These are phyloP conservation scores for Pipistrellus kuhlii DNA, from an alignment of 2,797 vertebrate genomes.

Conservation along the genomic window DNA sequence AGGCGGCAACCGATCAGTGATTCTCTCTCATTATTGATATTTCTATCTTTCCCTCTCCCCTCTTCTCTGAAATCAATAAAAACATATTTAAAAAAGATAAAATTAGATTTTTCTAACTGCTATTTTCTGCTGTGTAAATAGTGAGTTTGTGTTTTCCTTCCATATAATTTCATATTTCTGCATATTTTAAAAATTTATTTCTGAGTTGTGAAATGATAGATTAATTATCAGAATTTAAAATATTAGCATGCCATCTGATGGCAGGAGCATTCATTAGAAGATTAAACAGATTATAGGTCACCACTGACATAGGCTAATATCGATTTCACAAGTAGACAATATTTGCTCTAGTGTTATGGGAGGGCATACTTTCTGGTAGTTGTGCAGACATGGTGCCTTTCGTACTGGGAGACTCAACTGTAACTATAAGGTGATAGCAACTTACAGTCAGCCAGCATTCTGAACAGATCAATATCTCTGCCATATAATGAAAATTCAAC, in stretches of 20 bases:
- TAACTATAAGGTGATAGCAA: not conserved
- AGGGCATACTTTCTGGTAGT: not conserved
- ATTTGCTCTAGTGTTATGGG: not conserved
- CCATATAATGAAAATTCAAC: not conserved
- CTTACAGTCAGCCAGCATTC: not conserved
- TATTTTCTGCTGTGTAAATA: not conserved
- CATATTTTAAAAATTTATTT: not conserved
- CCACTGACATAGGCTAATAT: rapidly evolving
- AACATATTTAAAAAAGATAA: not conserved
- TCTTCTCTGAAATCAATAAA: too few relatives aligned
- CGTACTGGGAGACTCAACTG: not conserved
- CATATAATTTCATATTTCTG: conserved; percentile 2
- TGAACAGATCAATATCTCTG: not conserved
- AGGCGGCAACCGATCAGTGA: too few relatives aligned
- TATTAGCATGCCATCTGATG: not conserved
- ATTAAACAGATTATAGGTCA: not conserved
- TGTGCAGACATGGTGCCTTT: not conserved
- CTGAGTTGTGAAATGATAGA: not conserved
- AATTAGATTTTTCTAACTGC: not conserved
- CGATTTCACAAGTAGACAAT: rapidly evolving
- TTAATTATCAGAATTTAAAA: not conserved
- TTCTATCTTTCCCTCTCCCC: too few relatives aligned
- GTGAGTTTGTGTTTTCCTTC: not conserved
- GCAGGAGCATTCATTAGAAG: not conserved
- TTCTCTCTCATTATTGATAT: too few relatives aligned